phyloP scores from a whole-genome alignment of 2,888 invertebrate genomes.

The Gastracanthus pulcherrimus region DNA sequence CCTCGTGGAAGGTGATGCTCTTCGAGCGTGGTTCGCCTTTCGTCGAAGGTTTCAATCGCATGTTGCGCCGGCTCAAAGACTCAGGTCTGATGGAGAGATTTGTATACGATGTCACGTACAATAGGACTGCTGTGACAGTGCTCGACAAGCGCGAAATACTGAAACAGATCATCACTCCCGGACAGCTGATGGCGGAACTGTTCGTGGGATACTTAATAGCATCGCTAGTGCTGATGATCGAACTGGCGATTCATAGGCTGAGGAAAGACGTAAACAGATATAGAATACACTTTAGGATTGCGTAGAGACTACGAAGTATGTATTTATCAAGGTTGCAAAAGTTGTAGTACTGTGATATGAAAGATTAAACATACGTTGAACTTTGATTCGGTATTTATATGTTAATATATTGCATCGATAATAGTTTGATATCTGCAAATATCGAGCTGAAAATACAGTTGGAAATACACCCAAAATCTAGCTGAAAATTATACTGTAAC shows the following conservation, averaged over 20 bases:
- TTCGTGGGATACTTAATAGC: not conserved
- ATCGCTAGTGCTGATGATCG: not conserved
- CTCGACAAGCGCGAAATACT: not conserved
- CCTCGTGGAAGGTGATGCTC: conserved; percentile 14
- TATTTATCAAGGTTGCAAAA: too few species aligned
- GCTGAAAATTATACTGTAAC: too few species aligned
- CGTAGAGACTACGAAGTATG: not conserved
- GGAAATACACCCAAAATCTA: too few species aligned
- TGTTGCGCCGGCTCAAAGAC: not conserved
- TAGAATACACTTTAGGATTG: not conserved
- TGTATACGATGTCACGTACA: conserved; percentile 8
- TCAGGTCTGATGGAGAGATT: not conserved
- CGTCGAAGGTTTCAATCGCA: not conserved
- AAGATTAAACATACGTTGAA: too few species aligned
- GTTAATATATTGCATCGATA: too few species aligned
- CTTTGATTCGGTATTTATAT: too few species aligned
- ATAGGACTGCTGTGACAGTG: not conserved
- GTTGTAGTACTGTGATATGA: too few species aligned
- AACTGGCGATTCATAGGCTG: not conserved
- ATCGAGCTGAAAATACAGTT: too few species aligned
- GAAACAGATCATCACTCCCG: not conserved
- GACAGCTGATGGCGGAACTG: not conserved
- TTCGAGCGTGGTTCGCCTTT: conserved; percentile 24
- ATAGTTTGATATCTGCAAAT: too few species aligned
- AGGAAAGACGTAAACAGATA: not conserved